Evolutionary conservation across 1,140 invertebrate species (phyloP).

Genomic region (Theocolax elegans): DNA sequence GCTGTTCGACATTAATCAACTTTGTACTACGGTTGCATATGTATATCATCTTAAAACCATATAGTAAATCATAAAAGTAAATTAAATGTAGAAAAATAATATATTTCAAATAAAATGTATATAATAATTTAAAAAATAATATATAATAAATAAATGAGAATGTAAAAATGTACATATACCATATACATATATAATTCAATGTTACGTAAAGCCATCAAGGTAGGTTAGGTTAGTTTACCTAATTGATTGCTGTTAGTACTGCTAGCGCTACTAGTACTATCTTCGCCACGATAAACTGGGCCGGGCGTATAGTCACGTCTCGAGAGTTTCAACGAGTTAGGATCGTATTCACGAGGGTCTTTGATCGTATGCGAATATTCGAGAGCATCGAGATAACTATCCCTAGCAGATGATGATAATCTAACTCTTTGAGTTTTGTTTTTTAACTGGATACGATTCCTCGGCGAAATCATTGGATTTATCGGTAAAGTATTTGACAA

Average conservation of each 20-base stretch:
- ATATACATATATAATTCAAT: no score
- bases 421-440: background rate
- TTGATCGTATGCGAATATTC: slow-evolving; percentile 63
- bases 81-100: no score
- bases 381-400: slow-evolving; percentile 66
- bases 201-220: no score
- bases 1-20: no score
- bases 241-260: background rate
- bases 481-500: background rate
- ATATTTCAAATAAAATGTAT: no score
- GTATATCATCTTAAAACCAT: no score
- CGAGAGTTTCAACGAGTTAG: slow-evolving; percentile 43
- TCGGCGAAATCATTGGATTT: background rate
- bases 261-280: background rate
- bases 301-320: slow-evolving; percentile 55
- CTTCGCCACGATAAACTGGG: slow-evolving; percentile 43
- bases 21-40: no score
- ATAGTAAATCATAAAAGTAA: no score
- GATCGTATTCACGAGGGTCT: slow-evolving; percentile 44
- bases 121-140: no score
- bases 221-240: background rate
- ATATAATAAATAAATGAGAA: no score
- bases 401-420: slow-evolving; percentile 25
- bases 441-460: background rate
- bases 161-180: no score